These are phyloP conservation scores for Plutella xylostella DNA, from an alignment of 2,888 invertebrate genomes.

Conservation along the genomic window DNA sequence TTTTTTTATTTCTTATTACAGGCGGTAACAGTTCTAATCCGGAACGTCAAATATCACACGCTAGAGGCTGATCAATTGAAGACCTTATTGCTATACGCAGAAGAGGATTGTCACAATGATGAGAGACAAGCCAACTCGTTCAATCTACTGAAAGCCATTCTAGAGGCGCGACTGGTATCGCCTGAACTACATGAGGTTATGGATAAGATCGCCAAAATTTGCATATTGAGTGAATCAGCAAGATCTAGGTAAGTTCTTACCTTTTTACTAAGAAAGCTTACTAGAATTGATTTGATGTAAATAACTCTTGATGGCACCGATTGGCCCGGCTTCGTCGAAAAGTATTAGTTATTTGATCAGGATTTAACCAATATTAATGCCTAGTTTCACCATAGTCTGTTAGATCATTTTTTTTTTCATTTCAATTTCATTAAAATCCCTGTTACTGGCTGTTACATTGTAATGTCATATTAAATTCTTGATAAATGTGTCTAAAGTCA, in stretches of 20 bases:
- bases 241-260: slow-evolving; percentile 60
- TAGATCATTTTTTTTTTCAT: no score
- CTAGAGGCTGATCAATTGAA: slow-evolving; percentile 82
- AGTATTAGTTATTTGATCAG: no score
- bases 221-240: slow-evolving; percentile 80
- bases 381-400: no score
- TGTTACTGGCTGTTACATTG: no score
- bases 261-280: no score
- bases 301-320: no score
- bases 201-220: slow-evolving; percentile 82
- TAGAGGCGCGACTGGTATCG: slow-evolving; percentile 79
- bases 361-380: no score
- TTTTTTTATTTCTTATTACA: slow-evolving; percentile 47
- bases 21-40: slow-evolving; percentile 83
- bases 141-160: slow-evolving; percentile 84
- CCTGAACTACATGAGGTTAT: slow-evolving; percentile 85
- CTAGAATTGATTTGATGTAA: no score
- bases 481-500: no score
- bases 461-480: no score
- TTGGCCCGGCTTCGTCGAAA: no score
- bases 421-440: no score
- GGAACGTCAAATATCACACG: slow-evolving; percentile 80
- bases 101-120: slow-evolving; percentile 88
- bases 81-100: slow-evolving; percentile 86
- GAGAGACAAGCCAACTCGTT: slow-evolving; percentile 91